phyloP scores from a whole-genome alignment of 2,888 invertebrate genomes.

The Ormyrus pomaceus region DNA sequence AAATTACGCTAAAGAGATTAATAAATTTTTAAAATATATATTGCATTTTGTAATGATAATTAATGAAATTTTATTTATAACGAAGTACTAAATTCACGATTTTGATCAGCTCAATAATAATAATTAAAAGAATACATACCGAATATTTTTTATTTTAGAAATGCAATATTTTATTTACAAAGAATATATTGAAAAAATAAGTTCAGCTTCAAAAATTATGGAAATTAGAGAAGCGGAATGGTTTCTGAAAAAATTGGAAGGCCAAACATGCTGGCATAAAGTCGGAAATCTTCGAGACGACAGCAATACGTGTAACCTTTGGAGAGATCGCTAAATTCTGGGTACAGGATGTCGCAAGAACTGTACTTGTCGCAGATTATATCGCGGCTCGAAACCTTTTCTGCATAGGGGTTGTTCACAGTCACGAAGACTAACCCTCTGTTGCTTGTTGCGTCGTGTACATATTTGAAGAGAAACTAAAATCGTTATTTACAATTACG shows the following conservation, averaged over 20 bases:
- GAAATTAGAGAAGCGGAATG: neutral
- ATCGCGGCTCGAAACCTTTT: neutral
- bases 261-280: neutral
- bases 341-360: constrained; percentile 4
- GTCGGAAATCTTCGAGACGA: constrained; percentile 17
- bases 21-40: too few relatives aligned
- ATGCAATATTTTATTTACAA: too few relatives aligned
- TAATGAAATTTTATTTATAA: too few relatives aligned
- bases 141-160: too few relatives aligned
- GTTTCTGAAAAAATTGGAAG: constrained; percentile 18
- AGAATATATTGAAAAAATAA: too few relatives aligned
- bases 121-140: too few relatives aligned
- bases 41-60: too few relatives aligned
- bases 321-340: neutral
- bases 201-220: neutral
- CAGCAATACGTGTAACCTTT: constrained; percentile 37
- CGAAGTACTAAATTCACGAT: too few relatives aligned
- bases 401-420: constrained; percentile 31
- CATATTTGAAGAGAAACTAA: constrained; percentile 30
- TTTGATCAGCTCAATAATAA: too few relatives aligned
- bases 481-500: too few relatives aligned
- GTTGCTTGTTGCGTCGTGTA: constrained; percentile 4
- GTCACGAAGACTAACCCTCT: constrained; percentile 23
- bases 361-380: constrained; percentile 7
- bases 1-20: too few relatives aligned